phyloP scores from a whole-genome alignment of 2,797 vertebrate species.

The Tapirus indicus region DNA sequence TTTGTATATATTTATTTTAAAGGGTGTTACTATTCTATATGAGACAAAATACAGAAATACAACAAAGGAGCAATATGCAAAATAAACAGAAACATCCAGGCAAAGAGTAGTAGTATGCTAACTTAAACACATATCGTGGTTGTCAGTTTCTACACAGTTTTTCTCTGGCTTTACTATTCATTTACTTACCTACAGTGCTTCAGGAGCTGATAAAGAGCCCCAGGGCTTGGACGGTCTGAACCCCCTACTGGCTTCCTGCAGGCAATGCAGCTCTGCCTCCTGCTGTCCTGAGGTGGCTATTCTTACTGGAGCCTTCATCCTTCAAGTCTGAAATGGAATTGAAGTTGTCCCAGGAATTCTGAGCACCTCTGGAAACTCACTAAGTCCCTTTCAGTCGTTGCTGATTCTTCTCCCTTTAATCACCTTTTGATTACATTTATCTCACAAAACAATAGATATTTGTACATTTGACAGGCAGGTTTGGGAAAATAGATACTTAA shows the following conservation, averaged over 20 bases:
- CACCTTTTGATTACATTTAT: background rate
- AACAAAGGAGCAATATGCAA: background rate
- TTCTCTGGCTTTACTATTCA: background rate
- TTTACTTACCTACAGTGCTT: background rate
- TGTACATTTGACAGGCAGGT: background rate
- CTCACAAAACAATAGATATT: background rate
- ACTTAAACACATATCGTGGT: background rate
- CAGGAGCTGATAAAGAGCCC: background rate
- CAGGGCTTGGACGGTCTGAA: background rate
- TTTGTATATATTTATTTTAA: background rate
- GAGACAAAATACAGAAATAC: constrained; percentile 35
- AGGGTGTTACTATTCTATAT: background rate
- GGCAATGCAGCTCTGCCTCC: background rate
- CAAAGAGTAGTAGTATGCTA: background rate
- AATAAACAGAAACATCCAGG: background rate
- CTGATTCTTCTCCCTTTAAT: constrained; percentile 10
- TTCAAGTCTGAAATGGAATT: background rate
- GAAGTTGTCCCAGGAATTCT: background rate
- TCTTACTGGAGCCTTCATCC: background rate
- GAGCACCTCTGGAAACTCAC: background rate
- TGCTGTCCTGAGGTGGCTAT: background rate
- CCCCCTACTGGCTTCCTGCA: background rate
- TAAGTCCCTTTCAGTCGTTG: background rate
- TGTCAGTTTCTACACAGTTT: background rate
- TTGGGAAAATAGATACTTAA: background rate